Percentiles rank a stretch among this genome's conserved stretches.
Evolutionary conservation across 2,888 invertebrate species (phyloP).

Genomic region (Trachelus tabidus): DNA sequence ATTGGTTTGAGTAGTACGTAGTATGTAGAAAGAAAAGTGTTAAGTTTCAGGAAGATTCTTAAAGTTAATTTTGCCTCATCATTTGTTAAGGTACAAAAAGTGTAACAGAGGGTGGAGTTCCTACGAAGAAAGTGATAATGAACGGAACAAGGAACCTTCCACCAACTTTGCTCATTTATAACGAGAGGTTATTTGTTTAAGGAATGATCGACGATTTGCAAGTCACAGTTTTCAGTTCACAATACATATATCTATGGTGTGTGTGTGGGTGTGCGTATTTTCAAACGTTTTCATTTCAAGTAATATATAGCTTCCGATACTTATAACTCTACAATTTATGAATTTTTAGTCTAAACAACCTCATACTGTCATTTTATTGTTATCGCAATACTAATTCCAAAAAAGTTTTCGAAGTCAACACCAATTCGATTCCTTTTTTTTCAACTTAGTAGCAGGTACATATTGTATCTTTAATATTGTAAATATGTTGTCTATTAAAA

Average conservation of each 20-base stretch:
- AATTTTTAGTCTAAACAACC: conserved; percentile 40
- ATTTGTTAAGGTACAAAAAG: neutral
- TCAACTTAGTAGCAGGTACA: neutral
- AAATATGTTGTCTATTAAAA: neutral
- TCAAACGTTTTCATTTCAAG: neutral
- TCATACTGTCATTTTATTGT: neutral
- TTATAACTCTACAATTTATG: conserved; percentile 40
- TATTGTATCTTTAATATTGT: neutral
- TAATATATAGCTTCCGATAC: neutral
- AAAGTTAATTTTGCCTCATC: neutral
- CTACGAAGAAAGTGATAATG: conserved; percentile 51
- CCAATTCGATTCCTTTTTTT: neutral
- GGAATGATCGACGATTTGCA: conserved; percentile 42
- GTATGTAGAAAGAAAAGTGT: neutral
- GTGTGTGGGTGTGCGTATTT: neutral
- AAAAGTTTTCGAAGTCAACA: neutral
- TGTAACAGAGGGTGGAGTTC: conserved; percentile 11
- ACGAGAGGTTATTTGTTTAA: conserved; percentile 54
- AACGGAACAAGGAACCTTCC: conserved; percentile 47
- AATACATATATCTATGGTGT: neutral
- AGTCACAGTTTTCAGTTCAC: conserved; percentile 50
- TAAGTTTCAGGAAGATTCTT: neutral
- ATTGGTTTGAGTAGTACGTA: neutral
- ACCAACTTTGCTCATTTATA: conserved; percentile 58
- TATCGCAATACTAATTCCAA: neutral